Conservation (phyloP, 2,888 invertebrate species). For the Steinernema scapterisci region DNA sequence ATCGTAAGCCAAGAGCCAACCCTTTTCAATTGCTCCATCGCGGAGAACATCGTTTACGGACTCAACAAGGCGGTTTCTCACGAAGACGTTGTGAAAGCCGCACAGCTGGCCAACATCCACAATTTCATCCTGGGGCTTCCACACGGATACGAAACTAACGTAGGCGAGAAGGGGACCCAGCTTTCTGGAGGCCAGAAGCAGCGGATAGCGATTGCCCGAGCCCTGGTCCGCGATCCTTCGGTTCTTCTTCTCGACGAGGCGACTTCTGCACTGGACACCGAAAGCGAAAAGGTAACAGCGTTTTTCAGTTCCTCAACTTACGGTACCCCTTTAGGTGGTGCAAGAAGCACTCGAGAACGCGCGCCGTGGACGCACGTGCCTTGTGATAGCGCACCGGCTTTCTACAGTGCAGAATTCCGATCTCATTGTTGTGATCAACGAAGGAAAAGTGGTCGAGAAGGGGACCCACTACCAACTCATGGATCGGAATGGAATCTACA, state of each 20-base stretch:
- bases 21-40: slow-evolving; percentile 59
- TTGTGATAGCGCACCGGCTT: slow-evolving; percentile 64
- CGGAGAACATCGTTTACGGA: slow-evolving; percentile 90
- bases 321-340: slow-evolving; percentile 76
- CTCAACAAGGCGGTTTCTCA: slow-evolving; percentile 58
- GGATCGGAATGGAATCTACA: slow-evolving; percentile 51
- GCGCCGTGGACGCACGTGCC: slow-evolving; percentile 71
- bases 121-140: slow-evolving; percentile 70
- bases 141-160: slow-evolving; percentile 67
- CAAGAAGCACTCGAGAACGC: slow-evolving; percentile 85
- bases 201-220: slow-evolving; percentile 65
- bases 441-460: slow-evolving; percentile 45
- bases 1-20: slow-evolving; percentile 51
- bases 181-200: slow-evolving; percentile 70
- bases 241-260: slow-evolving; percentile 51
- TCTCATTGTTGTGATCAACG: slow-evolving; percentile 47
- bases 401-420: slow-evolving; percentile 64
- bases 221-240: slow-evolving; percentile 44
- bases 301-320: not conserved
- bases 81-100: slow-evolving; percentile 68
- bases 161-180: slow-evolving; percentile 69
- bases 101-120: slow-evolving; percentile 70
- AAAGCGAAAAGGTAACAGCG: slow-evolving; percentile 43
- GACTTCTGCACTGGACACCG: slow-evolving; percentile 49
- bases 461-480: slow-evolving; percentile 58